Base-by-base conservation (phyloP, 2,113 vertebrate genomes). In the Pelvicachromis taeniatus region DNA sequence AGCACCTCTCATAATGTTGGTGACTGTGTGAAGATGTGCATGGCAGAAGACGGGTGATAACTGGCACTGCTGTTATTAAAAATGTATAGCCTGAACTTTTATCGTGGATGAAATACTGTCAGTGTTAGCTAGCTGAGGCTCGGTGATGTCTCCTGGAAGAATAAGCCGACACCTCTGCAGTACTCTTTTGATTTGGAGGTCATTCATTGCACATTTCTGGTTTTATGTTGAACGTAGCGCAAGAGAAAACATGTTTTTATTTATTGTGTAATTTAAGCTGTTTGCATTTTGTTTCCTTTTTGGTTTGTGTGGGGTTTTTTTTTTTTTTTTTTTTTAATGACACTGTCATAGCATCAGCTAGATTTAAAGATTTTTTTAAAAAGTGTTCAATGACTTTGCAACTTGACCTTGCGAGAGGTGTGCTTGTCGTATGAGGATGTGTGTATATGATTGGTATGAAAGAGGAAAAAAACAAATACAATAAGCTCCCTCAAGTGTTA, bases 211-310 rank as follows among this genome's bases (percentile, higher is more conserved):
- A 90, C 91, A 88, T 94, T 88, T 91, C 40, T 90, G 48, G 77
- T 87, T 90, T 88, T 84, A 63, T 19, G 35, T 91, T 77, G 38
- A 85, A 53, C 40, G 84, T 88, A 80, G 78, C 58, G 65, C 80
- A 89, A 80, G 81, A 81, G 23, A 56, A 23, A 88, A 87, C 17
- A 4, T 83, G 54, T 88, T 91, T 92, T 89, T 90, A 93, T 94
- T 94, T 93, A 94, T 94, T 87, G 14, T 80, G 33, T 93, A 87
- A 93, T 91, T 93, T 92, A 89, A 92, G 53, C 81, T 52, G 56
- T 89, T 90, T 87, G 82, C 80, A 65, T 90, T 89, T 85, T 85
- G 42, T 21, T 91, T 93, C 86, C 33, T 91, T 81, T 29, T 58
- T 17, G 87, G 2, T 90, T 75, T 21, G 23, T 42, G 65, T 61